phyloP scores from a whole-genome alignment of 2,113 vertebrate species.

The Eurypyga helias region DNA sequence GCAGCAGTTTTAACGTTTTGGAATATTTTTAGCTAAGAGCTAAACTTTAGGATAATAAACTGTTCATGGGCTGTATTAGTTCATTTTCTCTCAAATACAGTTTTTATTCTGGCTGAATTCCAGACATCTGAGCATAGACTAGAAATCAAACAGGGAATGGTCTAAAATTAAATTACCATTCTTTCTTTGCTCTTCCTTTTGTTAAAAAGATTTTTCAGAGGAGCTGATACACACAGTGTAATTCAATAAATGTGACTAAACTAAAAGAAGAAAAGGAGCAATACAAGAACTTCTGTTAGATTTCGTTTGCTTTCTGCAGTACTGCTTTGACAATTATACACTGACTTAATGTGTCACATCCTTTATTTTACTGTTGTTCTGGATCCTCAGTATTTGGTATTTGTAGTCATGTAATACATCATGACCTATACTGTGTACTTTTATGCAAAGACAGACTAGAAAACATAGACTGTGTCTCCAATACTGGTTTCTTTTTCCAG shows the following conservation, averaged over 20 bases:
- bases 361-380: background rate
- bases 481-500: background rate
- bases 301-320: background rate
- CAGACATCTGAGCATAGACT: background rate
- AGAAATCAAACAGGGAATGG: background rate
- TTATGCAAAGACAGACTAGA: background rate
- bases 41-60: constrained; percentile 36
- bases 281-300: background rate
- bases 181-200: background rate
- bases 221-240: background rate
- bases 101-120: constrained; percentile 29
- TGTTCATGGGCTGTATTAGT: background rate
- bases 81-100: background rate
- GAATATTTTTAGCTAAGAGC: constrained; percentile 28
- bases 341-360: background rate
- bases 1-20: constrained; percentile 20
- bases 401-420: background rate
- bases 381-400: background rate
- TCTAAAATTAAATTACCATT: constrained; percentile 4
- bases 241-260: background rate
- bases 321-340: background rate
- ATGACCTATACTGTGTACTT: background rate
- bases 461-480: background rate
- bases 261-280: background rate
- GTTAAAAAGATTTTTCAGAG: background rate